Evolutionary conservation across 2,113 vertebrate genomes (phyloP).

Genomic region (Sorex fumeus): DNA sequence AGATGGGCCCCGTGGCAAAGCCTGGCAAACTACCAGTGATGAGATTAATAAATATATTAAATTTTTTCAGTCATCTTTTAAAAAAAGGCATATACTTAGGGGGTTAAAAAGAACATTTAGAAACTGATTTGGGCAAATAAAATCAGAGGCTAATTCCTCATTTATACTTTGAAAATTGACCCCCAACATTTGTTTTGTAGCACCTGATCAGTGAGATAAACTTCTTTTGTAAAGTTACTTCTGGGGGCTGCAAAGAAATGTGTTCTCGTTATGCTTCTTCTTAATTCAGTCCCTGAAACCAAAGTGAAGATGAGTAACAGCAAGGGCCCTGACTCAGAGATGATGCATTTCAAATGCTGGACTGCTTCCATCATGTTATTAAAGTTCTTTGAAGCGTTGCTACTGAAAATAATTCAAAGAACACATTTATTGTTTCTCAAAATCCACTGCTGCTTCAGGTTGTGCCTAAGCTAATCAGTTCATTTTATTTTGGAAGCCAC

Average conservation of each 20-base stretch:
- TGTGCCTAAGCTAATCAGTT: slow-evolving; percentile 66
- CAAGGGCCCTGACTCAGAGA: slow-evolving; percentile 29
- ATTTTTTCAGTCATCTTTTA: slow-evolving; percentile 44
- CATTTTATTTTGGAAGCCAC: slow-evolving; percentile 74
- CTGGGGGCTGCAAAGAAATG: slow-evolving; percentile 30
- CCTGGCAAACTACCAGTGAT: too few species aligned
- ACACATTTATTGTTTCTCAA: slow-evolving; percentile 74
- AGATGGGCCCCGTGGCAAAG: too few species aligned
- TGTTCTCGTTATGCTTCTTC: slow-evolving; percentile 23
- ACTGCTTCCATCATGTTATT: slow-evolving; percentile 65
- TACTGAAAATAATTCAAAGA: slow-evolving; percentile 20
- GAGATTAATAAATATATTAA: slow-evolving; percentile 68
- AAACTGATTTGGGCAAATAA: slow-evolving; percentile 43
- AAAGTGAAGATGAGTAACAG: slow-evolving; percentile 50
- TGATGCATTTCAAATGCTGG: slow-evolving; percentile 74
- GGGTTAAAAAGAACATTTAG: slow-evolving; percentile 35
- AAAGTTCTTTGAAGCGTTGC: slow-evolving; percentile 72
- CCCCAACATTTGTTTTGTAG: slow-evolving; percentile 22
- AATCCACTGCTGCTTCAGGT: slow-evolving; percentile 59
- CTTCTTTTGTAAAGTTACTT: background rate
- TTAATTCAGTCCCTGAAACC: slow-evolving; percentile 58
- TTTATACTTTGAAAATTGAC: slow-evolving; percentile 66
- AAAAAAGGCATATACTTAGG: slow-evolving; percentile 14
- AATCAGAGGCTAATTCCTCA: slow-evolving; percentile 54
- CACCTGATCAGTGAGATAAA: slow-evolving; percentile 72